phyloP scores from a whole-genome alignment of 1,140 invertebrate genomes.

The Nephila pilipes region DNA sequence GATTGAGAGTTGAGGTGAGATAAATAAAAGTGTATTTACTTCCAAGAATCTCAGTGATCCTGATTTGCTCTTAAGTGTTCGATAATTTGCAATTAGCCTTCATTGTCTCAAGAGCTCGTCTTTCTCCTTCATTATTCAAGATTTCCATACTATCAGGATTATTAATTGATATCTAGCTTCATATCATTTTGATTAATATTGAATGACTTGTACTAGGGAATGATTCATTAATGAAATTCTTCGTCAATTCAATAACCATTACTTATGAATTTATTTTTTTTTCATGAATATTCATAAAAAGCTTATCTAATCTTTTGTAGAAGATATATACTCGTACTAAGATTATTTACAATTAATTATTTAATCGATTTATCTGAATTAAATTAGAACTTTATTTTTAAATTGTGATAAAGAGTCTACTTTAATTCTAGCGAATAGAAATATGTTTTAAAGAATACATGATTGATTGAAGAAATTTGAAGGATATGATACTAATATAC shows the following conservation, averaged over 20 bases:
- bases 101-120: not conserved
- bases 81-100: constrained; percentile 23
- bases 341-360: no score
- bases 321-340: no score
- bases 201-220: not conserved
- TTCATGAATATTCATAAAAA: no score
- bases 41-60: not conserved
- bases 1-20: not conserved
- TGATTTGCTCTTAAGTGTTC: not conserved
- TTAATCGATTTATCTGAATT: no score
- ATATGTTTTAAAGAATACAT: no score
- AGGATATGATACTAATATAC: no score
- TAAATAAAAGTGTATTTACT: not conserved
- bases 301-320: no score
- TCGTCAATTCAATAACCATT: not conserved
- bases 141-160: constrained; percentile 10
- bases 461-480: no score
- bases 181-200: constrained; percentile 33
- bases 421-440: no score
- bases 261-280: not conserved
- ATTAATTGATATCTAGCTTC: constrained; percentile 26
- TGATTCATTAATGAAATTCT: not conserved
- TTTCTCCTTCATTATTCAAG: constrained; percentile 25
- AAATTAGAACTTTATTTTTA: no score
- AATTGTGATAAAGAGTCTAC: no score